Base-by-base conservation (phyloP, 2,888 invertebrate genomes). In the Diaphora mendica region DNA sequence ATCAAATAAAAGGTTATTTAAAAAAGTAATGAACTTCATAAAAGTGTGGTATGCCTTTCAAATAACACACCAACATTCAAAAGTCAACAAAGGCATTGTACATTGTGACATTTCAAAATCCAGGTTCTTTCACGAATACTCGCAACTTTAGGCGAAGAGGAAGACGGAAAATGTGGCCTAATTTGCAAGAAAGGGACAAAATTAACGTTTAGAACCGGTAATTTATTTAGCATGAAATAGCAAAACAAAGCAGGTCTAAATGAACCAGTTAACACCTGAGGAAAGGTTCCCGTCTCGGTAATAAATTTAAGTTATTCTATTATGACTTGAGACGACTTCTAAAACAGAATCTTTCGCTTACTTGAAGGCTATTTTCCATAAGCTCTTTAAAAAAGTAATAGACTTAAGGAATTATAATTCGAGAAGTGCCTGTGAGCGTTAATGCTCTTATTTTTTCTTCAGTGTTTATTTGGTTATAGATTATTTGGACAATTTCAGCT, bases 211-310 rank as follows among this genome's bases (percentile, higher is more conserved):
- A 70, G 73, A 76, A 74, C 33, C 68, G 79, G 75, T 76, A 77
- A 72, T 76, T 78, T 75, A 75, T 78, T 73, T 39, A 66, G 65
- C 44, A n/a, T 72, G 75, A 79, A 84, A 84, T 78, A 77, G 73
- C 77, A 76, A 68, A 15, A 73, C 68, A 68, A 74, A 62, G 68
- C 51, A 72, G 72, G 33, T 72, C 74, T 33, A 48, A 62, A 73
- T 65, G 71, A 73, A 75, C 76, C 77, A 74, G 59, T 76, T 81
- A 75, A 48, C 62, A 71, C 15, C 48, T 70, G n/a, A 70, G 68
- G 17, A 55, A 68, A 33, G 42, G 44, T 67, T 30, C 68, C 33
- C 33, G 42, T 72, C 72, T 35, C 20, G 33, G 33, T n/a, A 33
- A 62, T 64, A 72, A 67, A 68, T 48, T 67, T 67, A 62, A 72